Evolutionary conservation across 2,113 vertebrate species (phyloP), one percentile per base, ranked within the genome.

Genomic region (Ammospiza nelsoni): DNA sequence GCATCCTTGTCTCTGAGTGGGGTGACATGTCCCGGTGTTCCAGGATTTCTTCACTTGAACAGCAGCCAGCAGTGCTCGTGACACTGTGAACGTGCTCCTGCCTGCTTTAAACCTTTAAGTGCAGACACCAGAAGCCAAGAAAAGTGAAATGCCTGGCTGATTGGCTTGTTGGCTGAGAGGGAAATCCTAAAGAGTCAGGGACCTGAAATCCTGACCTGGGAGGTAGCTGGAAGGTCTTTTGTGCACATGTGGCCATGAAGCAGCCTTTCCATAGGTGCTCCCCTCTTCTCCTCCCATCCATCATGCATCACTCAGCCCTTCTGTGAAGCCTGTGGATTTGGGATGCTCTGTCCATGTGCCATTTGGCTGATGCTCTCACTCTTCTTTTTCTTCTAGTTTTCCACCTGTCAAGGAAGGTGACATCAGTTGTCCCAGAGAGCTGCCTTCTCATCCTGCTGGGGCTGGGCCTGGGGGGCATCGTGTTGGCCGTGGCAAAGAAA

Each of bases 361-460:
- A 37, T 68, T 54, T 54, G 35, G 54, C 46, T 95, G 74, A 91
- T 59, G 35, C 15, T 89, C 11, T 27, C 35, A 3, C 88, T 81
- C 44, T 73, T 61, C n/a, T 61, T 93, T 97, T 63, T 73, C 17
- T 97, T 97, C 55, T 92, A 99, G 99, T 99, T 94, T 99, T 99
- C 97, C 99, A 99, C 95, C 97, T 99, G 90, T 99, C 99, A 12
- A 98, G 98, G 96, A 99, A 98, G 31, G 99, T 99, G 97, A 99
- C 99, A 2, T 99, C 98, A 0, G 94, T 99, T 4, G 99, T 99
- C 9, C 99, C 99, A 0, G 99, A 99, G 97, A 99, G 99, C 98
- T 99, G 99, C 97, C 98, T 99, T 97, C 98, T 99, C 93, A 99
- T 99, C 97, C 98, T 99, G 57, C 96, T 99, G 93, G 99, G 99